A percentile compares a stretch with the other conserved stretches of the same genome.
phyloP scores from a whole-genome alignment of 2,888 invertebrate genomes.

The Willowsia nigromaculata region DNA sequence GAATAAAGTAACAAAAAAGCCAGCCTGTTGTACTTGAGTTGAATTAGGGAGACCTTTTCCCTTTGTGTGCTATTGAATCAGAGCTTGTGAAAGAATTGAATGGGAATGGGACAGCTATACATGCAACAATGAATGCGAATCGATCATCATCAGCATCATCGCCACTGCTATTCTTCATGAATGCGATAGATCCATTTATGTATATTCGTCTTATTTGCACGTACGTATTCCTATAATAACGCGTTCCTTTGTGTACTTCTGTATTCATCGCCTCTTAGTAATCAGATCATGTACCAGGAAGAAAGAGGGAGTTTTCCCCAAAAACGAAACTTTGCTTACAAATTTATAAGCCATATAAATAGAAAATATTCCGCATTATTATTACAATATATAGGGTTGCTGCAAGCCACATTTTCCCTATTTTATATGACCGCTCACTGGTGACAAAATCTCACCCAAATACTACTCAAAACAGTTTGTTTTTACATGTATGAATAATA shows the following conservation, averaged over 20 bases:
- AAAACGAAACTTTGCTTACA: conserved; percentile 16
- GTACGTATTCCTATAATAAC: conserved; percentile 36
- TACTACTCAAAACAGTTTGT: background rate
- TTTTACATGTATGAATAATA: conserved; percentile 13
- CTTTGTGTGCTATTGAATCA: conserved; percentile 62
- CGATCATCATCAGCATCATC: conserved; percentile 57
- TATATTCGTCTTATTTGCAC: conserved; percentile 35
- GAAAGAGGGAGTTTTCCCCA: conserved; percentile 32
- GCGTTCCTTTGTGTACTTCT: conserved; percentile 24
- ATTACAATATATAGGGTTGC: conserved; percentile 14
- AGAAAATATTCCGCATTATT: no score
- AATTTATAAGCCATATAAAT: conserved; percentile 38
- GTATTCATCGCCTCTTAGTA: conserved; percentile 40
- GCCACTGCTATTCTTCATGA: conserved; percentile 45
- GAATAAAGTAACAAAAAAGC: conserved; percentile 42
- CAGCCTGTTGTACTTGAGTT: conserved; percentile 69
- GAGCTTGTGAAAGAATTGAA: conserved; percentile 58
- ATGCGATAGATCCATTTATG: conserved; percentile 51
- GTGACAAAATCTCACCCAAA: background rate
- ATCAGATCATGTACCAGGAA: conserved; percentile 59
- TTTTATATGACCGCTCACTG: background rate
- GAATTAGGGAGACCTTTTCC: conserved; percentile 67
- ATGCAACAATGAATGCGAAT: conserved; percentile 64
- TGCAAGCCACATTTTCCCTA: background rate
- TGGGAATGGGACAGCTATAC: conserved; percentile 58